phyloP scores from a whole-genome alignment of 1,140 invertebrate species.

The Apis cerana region DNA sequence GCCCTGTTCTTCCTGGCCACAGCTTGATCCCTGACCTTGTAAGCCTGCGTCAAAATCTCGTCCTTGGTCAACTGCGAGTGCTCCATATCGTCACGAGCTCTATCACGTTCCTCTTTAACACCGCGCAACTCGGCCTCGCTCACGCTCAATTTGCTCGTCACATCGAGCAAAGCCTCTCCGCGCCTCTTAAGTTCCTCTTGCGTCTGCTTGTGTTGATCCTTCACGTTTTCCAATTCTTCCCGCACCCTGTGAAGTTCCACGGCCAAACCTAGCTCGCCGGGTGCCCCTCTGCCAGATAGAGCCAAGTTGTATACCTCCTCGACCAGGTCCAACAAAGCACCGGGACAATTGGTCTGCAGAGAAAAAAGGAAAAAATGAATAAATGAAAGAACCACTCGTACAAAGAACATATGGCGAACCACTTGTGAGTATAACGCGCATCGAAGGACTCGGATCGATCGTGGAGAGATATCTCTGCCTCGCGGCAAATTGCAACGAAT shows the following conservation, averaged over 20 bases:
- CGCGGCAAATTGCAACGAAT: not conserved
- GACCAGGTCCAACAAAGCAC: conserved; percentile 81
- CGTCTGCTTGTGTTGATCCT: conserved; percentile 87
- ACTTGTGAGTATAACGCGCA: not conserved
- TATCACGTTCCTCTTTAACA: conserved; percentile 90
- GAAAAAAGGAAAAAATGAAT: not conserved
- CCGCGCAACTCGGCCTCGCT: conserved; percentile 91
- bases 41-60: conserved; percentile 90
- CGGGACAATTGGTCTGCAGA: conserved; percentile 67
- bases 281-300: conserved; percentile 81
- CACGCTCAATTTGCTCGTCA: conserved; percentile 90
- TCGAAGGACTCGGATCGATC: not conserved
- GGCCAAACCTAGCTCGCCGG: conserved; percentile 81
- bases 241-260: conserved; percentile 89
- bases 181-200: conserved; percentile 91
- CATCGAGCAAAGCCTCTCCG: conserved; percentile 89
- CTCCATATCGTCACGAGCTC: conserved; percentile 86
- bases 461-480: not conserved
- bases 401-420: conserved; percentile 4
- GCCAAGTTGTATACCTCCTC: conserved; percentile 88
- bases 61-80: conserved; percentile 88
- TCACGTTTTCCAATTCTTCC: conserved; percentile 90
- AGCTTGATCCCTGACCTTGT: conserved; percentile 92
- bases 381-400: not conserved
- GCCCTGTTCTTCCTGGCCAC: conserved; percentile 92